phyloP scores from a whole-genome alignment of 2,797 vertebrate genomes.

The Parauchenoglanis ngamensis region DNA sequence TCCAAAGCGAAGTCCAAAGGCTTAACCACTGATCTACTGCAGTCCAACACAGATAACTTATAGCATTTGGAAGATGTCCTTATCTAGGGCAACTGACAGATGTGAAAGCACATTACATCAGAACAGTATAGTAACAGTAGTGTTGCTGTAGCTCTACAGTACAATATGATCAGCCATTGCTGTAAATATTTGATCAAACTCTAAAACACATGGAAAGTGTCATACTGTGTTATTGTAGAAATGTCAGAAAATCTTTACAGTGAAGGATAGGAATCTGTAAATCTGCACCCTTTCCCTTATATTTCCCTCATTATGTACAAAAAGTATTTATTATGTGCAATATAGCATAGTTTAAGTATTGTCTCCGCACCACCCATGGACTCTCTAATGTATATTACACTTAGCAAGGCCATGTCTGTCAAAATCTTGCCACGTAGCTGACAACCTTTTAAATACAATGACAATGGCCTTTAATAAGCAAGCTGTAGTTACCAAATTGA shows the following conservation, averaged over 20 bases:
- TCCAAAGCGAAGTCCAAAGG: not conserved
- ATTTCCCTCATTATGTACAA: not conserved
- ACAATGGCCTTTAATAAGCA: not conserved
- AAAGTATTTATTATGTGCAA: not conserved
- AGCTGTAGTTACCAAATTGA: not conserved
- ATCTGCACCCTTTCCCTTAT: not conserved
- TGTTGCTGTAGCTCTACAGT: not conserved
- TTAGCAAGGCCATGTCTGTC: not conserved
- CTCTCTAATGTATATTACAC: not conserved
- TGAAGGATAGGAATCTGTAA: not conserved
- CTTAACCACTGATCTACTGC: not conserved
- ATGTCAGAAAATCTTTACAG: not conserved
- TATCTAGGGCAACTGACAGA: not conserved
- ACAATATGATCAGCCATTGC: not conserved
- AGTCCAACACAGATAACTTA: not conserved
- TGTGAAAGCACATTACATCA: not conserved
- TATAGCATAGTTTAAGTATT: not conserved
- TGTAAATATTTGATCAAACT: not conserved
- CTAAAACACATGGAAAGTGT: not conserved
- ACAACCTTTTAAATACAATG: not conserved
- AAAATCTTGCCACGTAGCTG: not conserved
- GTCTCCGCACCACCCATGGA: too few species aligned
- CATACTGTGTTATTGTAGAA: not conserved
- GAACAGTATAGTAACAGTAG: not conserved
- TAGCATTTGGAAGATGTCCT: not conserved